These are phyloP conservation scores for Synergus laeviventris DNA, from an alignment of 2,888 invertebrate species.

Conservation along the genomic window DNA sequence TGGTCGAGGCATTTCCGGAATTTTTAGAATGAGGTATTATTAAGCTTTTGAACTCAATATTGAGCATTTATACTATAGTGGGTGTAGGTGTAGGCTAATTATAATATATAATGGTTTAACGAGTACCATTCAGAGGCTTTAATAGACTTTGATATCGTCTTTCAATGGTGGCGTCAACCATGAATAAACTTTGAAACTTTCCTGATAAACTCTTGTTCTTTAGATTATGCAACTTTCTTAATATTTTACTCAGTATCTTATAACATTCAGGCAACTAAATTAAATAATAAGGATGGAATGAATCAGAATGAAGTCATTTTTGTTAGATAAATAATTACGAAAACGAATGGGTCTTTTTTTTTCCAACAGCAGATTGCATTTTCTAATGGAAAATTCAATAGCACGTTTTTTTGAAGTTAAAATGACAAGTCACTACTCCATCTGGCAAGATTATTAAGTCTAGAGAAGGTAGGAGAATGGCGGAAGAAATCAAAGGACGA, in stretches of 20 bases:
- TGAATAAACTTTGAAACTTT: not conserved
- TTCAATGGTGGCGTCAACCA: not conserved
- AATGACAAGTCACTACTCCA: not conserved
- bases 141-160: constrained; percentile 1
- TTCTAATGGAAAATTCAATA: not conserved
- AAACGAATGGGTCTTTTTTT: too few species aligned
- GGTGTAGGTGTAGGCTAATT: not conserved
- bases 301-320: too few species aligned
- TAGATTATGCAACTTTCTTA: too few species aligned
- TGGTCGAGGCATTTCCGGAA: not conserved
- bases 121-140: not conserved
- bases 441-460: not conserved
- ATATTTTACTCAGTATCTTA: too few species aligned
- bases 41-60: not conserved
- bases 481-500: constrained; percentile 59
- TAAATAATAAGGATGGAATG: too few species aligned
- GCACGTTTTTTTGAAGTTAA: not conserved
- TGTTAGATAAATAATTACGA: too few species aligned
- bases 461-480: not conserved
- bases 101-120: not conserved
- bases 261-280: too few species aligned
- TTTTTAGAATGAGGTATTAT: not conserved
- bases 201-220: not conserved
- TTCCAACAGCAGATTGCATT: not conserved
- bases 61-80: not conserved